phyloP scores from a whole-genome alignment of 2,113 vertebrate species.

The Prunella himalayana region DNA sequence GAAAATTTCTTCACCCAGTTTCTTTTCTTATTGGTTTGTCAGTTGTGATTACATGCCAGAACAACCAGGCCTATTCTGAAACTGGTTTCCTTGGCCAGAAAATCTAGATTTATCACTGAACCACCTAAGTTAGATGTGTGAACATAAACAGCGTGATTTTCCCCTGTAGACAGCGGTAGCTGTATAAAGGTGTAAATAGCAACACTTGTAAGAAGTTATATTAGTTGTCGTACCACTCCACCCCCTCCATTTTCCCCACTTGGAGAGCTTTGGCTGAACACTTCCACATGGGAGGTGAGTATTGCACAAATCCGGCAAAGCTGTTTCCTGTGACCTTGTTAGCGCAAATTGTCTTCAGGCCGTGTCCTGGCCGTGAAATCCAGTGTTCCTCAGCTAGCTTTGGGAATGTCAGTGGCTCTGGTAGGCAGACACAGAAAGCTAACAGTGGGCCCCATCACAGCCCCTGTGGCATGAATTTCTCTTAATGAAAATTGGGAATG shows the following conservation, averaged over 20 bases:
- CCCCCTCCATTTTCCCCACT: background rate
- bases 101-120: background rate
- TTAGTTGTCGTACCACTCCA: background rate
- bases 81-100: background rate
- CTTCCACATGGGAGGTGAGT: background rate
- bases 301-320: background rate
- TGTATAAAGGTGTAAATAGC: slow-evolving; percentile 3
- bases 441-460: background rate
- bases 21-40: background rate
- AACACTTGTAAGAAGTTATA: background rate
- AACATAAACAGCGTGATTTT: background rate
- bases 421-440: background rate
- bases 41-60: background rate
- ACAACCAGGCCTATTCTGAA: background rate
- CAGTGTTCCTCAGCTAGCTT: background rate
- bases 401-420: background rate
- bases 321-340: background rate
- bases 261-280: background rate
- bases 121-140: background rate
- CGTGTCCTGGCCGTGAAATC: background rate
- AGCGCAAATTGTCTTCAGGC: background rate
- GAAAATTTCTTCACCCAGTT: background rate
- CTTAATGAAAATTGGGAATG: background rate
- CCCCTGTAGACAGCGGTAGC: background rate
- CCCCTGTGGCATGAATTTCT: background rate